Evolutionary conservation across 2,113 vertebrate genomes (phyloP).

Genomic region (Stigmatopora argus): DNA sequence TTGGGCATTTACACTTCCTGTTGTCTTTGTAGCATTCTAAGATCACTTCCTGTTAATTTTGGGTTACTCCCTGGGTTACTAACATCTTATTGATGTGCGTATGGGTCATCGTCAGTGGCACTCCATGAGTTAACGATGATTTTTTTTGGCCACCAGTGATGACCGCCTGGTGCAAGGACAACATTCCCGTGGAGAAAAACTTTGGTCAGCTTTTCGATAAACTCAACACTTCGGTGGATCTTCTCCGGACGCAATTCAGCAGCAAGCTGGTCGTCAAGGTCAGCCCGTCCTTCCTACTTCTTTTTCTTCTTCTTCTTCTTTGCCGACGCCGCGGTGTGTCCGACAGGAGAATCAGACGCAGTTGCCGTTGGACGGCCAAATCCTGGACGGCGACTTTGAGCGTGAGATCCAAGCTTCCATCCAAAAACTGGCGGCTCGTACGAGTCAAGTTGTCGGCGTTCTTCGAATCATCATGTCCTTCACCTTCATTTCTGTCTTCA

Average conservation of each 20-base stretch:
- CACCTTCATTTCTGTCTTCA: conserved; percentile 52
- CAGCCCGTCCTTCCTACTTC: background rate
- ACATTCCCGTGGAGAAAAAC: conserved; percentile 84
- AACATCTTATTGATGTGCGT: too few relatives aligned
- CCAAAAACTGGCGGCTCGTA: background rate
- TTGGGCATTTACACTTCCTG: too few relatives aligned
- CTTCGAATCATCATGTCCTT: conserved; percentile 42
- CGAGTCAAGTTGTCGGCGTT: background rate
- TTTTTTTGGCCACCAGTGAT: conserved; percentile 59
- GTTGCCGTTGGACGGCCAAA: conserved; percentile 10
- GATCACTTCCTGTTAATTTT: too few relatives aligned
- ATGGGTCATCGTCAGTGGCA: too few relatives aligned
- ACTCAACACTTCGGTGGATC: conserved; percentile 69
- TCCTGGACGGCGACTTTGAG: conserved; percentile 29
- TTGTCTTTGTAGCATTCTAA: too few relatives aligned
- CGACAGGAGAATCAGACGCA: conserved; percentile 42
- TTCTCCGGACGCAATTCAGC: conserved; percentile 71
- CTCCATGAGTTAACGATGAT: too few relatives aligned
- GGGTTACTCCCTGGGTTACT: too few relatives aligned
- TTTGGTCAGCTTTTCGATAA: conserved; percentile 80
- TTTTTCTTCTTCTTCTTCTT: too few relatives aligned
- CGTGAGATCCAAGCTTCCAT: conserved; percentile 10
- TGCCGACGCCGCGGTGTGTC: background rate
- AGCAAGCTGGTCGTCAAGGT: conserved; percentile 67
- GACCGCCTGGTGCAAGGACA: conserved; percentile 71